Evolutionary conservation across 2,888 invertebrate genomes (phyloP).

Genomic region (Brassicogethes aeneus): DNA sequence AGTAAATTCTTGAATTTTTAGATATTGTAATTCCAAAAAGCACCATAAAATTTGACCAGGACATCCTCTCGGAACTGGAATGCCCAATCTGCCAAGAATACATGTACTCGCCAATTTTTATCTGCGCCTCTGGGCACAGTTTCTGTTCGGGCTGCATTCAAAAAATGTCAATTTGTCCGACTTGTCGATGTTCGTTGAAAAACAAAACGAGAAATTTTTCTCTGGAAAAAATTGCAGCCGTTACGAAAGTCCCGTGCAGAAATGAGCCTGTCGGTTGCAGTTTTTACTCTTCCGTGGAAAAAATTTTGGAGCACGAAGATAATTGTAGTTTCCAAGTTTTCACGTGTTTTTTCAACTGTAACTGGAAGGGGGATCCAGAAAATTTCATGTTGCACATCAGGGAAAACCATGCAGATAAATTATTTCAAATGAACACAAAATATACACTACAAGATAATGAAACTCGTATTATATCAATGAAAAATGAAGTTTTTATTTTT

Average conservation of each 20-base stretch:
- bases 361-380: slow-evolving; percentile 13
- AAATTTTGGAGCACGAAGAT: slow-evolving; percentile 16
- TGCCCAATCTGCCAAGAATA: slow-evolving; percentile 24
- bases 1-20: too few species aligned
- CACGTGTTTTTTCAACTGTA: slow-evolving; percentile 12
- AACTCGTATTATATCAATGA: too few species aligned
- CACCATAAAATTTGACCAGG: slow-evolving; percentile 19
- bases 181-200: slow-evolving; percentile 14
- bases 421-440: too few species aligned
- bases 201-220: slow-evolving; percentile 21
- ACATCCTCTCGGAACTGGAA: slow-evolving; percentile 22
- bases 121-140: slow-evolving; percentile 23
- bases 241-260: slow-evolving; percentile 18
- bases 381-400: slow-evolving; percentile 15
- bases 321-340: slow-evolving; percentile 16
- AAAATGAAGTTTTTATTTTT: too few species aligned
- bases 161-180: slow-evolving; percentile 18
- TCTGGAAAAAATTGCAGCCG: slow-evolving; percentile 20
- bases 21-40: too few species aligned
- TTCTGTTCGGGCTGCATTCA: slow-evolving; percentile 19
- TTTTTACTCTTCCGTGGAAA: slow-evolving; percentile 16
- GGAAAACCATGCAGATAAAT: slow-evolving; percentile 13
- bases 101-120: slow-evolving; percentile 22
- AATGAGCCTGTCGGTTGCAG: slow-evolving; percentile 20
- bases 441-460: too few species aligned